phyloP scores from a whole-genome alignment of 53 echinoderm and acorn worm genomes.

The Crossaster papposus region DNA sequence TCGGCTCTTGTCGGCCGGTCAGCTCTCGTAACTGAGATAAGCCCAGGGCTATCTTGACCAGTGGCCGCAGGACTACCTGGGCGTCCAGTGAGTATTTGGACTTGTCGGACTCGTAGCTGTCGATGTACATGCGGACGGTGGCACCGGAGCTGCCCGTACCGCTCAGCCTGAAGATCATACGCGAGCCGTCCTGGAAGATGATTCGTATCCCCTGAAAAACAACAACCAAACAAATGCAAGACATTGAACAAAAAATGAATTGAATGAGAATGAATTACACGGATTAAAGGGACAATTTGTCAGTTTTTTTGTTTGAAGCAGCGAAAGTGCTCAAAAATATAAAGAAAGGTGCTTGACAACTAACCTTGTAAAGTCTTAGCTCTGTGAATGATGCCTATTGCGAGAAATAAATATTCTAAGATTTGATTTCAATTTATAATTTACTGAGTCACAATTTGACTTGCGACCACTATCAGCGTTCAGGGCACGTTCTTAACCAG shows the following conservation, averaged over 20 bases:
- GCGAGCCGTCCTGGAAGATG: constrained; percentile 88
- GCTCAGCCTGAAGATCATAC: constrained; percentile 86
- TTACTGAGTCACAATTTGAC: no score
- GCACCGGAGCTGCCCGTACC: constrained; percentile 93
- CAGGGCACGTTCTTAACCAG: no score
- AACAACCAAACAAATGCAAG: background rate
- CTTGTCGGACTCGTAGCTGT: constrained; percentile 81
- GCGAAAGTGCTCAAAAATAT: no score
- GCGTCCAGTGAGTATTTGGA: constrained; percentile 75
- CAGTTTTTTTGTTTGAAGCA: no score
- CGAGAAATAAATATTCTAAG: no score
- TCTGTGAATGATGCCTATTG: no score
- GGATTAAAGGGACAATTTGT: no score
- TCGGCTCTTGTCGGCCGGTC: constrained; percentile 84
- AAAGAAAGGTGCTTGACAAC: no score
- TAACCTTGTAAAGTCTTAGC: no score
- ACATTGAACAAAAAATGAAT: background rate
- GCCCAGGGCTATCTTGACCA: constrained; percentile 81
- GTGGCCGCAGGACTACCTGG: constrained; percentile 77
- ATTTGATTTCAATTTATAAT: no score
- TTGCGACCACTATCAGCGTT: no score
- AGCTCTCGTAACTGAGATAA: constrained; percentile 81
- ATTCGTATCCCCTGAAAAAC: constrained; percentile 84
- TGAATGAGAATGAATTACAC: no score
- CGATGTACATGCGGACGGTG: constrained; percentile 91